These are phyloP conservation scores for Mayetiola destructor DNA, from an alignment of 2,888 invertebrate species.

Conservation along the genomic window DNA sequence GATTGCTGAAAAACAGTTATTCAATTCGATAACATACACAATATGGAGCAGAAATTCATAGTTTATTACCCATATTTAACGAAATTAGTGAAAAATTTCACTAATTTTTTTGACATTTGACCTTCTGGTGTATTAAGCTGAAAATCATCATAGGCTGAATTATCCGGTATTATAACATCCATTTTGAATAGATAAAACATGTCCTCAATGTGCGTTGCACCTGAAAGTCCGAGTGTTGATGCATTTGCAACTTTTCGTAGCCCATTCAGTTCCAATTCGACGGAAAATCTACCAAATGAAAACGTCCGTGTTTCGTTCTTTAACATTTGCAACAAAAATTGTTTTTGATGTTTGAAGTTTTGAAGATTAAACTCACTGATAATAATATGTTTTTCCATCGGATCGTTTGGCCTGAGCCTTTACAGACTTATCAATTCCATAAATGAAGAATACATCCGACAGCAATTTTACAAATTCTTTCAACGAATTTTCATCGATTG, in stretches of 20 bases:
- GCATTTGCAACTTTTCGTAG: not conserved
- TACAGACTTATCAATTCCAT: slow-evolving; percentile 1
- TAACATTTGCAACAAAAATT: too few relatives aligned
- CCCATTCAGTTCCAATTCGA: not conserved
- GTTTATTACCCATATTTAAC: not conserved
- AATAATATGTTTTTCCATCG: not conserved
- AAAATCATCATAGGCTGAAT: not conserved
- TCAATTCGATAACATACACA: not conserved
- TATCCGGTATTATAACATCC: not conserved
- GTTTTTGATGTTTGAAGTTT: too few relatives aligned
- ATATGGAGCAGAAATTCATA: not conserved
- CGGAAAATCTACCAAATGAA: not conserved
- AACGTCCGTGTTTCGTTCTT: too few relatives aligned
- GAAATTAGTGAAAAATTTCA: slow-evolving; percentile 6
- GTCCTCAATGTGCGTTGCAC: not conserved
- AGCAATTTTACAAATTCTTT: not conserved
- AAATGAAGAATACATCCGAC: not conserved
- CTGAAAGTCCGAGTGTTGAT: not conserved
- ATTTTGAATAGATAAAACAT: slow-evolving; percentile 6
- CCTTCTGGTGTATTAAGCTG: not conserved
- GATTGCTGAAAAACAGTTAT: not conserved
- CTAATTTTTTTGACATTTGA: not conserved
- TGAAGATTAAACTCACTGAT: slow-evolving; percentile 1
- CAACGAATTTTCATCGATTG: not conserved
- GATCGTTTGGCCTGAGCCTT: slow-evolving; percentile 3